Base-by-base conservation (phyloP, 2,113 vertebrate genomes). In the Hippocampus barbouri region DNA sequence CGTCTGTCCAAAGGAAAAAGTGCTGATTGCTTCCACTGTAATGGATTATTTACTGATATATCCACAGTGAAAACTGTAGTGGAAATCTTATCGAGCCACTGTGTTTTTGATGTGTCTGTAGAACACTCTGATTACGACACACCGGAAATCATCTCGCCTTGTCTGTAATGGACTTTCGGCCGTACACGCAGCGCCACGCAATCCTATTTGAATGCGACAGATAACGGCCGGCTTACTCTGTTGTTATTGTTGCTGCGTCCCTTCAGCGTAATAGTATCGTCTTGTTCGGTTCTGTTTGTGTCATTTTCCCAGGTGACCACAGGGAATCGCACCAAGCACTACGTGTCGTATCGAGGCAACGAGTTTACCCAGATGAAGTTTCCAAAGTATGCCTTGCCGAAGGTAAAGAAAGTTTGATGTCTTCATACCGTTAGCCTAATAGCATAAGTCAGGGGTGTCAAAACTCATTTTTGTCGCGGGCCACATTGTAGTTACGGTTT, bases 341-440 rank as follows among this genome's bases (percentile, higher is more conserved):
- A 94, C 0, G 94, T 98, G 41, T 98, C 97, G 1, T 94, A 95
- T 27, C 93, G 86, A 3, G 94, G 96, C 41, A 91, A 89, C 14
- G 93, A 91, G 15, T 98, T 98, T 66, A 90, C 95, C 30, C 95
- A 93, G 86, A 98, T 99, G 95, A 96, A 92, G 74, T 89, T 99
- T 72, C 96, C 97, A 27, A 99, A 98, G 87, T 97, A 97, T 0
- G 90, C 97, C 0, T 67, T 99, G 70, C 94, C 97, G 0, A 97
- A 97, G 95, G 97, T 99, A 92, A 84, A 8, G 59, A 7, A 34
- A 61, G 27, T 60, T 7, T 38, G 5, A 38, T 38, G 34, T 38
- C 34, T 38, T 12, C 12, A 45, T 12, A 45, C 2, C 43, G 10
- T 45, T 45, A 45, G 43, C 43, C 1, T 45, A 14, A 15, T 45